Conservation (phyloP, 2,797 vertebrate species). For the Phoxinus dragarum region DNA sequence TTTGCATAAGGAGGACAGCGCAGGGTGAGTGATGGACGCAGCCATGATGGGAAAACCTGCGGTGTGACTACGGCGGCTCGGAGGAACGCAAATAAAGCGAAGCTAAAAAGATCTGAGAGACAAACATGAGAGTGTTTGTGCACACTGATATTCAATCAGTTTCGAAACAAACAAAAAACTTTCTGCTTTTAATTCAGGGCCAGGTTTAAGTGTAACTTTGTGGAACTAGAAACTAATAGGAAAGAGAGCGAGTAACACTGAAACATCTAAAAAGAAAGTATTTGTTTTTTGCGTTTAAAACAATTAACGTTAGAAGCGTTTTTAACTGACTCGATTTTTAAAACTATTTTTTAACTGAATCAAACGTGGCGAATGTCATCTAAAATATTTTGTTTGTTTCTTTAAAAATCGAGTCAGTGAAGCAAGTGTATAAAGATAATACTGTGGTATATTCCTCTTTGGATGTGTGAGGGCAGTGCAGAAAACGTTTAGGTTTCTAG, state of each 20-base stretch:
- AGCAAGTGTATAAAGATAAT: neutral
- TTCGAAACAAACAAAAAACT: neutral
- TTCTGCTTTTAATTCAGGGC: neutral
- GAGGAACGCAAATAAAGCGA: neutral
- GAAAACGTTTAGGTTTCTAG: neutral
- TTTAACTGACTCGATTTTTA: too few species aligned
- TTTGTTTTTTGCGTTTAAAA: neutral
- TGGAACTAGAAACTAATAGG: neutral
- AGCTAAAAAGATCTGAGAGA: neutral
- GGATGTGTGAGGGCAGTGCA: neutral
- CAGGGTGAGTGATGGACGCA: slow-evolving; percentile 54
- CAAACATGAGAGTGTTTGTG: neutral
- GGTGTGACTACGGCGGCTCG: slow-evolving; percentile 52
- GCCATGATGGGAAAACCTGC: slow-evolving; percentile 75
- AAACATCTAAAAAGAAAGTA: neutral
- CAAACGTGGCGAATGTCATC: too few species aligned
- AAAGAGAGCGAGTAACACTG: neutral
- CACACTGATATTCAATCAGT: neutral
- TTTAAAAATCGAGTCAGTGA: too few species aligned
- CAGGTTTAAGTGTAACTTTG: neutral
- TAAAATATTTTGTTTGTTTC: too few species aligned
- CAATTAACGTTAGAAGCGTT: neutral
- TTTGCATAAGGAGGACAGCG: slow-evolving; percentile 69
- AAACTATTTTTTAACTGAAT: too few species aligned
- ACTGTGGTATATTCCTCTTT: neutral